Conservation (phyloP, 2,113 vertebrate species). For the Tapirus terrestris region DNA sequence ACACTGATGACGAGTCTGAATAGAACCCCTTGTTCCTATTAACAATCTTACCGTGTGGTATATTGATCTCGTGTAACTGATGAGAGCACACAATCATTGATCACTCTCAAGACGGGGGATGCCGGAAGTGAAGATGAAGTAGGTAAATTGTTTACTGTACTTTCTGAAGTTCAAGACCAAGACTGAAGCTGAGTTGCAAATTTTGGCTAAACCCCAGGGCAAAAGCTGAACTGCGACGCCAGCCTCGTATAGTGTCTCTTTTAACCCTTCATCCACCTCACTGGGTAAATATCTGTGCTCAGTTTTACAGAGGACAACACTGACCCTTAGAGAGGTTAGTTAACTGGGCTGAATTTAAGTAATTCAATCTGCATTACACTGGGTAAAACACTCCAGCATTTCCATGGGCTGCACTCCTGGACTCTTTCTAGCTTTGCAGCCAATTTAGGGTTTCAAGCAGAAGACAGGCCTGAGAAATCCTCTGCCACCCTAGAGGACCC, state of each 20-base stretch:
- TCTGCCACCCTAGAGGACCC: background rate
- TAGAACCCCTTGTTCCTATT: background rate
- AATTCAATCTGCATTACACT: background rate
- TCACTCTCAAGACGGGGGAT: background rate
- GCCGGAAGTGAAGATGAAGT: background rate
- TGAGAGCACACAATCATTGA: background rate
- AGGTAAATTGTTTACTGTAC: background rate
- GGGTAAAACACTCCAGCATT: too few relatives aligned
- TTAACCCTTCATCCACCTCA: background rate
- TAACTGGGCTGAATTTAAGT: background rate
- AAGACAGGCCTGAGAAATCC: background rate
- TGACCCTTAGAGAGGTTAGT: background rate
- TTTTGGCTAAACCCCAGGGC: background rate
- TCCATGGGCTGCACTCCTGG: background rate
- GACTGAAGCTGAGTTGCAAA: background rate
- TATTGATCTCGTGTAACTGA: background rate
- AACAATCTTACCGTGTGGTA: background rate
- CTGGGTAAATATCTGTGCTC: background rate
- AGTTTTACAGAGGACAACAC: background rate
- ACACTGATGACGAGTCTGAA: background rate
- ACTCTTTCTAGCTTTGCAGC: background rate
- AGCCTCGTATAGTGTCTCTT: background rate
- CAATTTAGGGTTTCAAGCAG: background rate
- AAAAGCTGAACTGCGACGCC: background rate
- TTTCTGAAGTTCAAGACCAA: constrained; percentile 27